These are phyloP conservation scores for Drosophila guanche DNA, from an alignment of 1,140 invertebrate species.

Conservation along the genomic window DNA sequence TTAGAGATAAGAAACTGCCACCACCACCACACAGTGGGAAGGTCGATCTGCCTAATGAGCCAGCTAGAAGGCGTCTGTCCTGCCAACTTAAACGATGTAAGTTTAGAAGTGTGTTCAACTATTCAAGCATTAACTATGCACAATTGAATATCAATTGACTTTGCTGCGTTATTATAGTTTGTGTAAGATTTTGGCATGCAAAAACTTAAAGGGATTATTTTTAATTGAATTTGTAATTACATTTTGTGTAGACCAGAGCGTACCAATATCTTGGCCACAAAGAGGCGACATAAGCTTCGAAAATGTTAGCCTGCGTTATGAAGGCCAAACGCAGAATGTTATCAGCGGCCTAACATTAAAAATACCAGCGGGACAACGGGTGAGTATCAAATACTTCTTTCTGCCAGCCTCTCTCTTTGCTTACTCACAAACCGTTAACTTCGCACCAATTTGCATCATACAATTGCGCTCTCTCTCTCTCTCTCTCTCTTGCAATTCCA, in stretches of 20 bases:
- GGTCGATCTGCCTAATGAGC: conserved; percentile 49
- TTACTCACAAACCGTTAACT: no score
- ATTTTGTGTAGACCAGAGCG: conserved; percentile 83
- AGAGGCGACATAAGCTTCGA: conserved; percentile 89
- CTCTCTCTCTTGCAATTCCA: no score
- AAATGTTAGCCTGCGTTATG: conserved; percentile 88
- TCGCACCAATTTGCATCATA: no score
- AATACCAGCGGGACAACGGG: conserved; percentile 88
- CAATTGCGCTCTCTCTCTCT: no score
- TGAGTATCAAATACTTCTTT: conserved; percentile 67
- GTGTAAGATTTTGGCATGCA: no score
- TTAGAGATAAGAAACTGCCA: conserved; percentile 65
- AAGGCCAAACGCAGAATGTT: conserved; percentile 86
- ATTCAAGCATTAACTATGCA: conserved; percentile 8
- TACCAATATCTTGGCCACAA: conserved; percentile 87
- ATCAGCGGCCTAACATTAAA: conserved; percentile 87
- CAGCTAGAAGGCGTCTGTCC: conserved; percentile 26
- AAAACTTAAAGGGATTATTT: no score
- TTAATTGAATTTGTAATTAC: no score
- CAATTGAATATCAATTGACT: conserved; percentile 3
- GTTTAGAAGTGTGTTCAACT: conserved; percentile 14
- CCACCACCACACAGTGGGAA: conserved; percentile 41
- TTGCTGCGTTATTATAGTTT: no score
- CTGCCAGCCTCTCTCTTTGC: no score
- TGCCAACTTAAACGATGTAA: conserved; percentile 56